phyloP scores from a whole-genome alignment of 2,113 vertebrate species.

The Pedetes capensis region DNA sequence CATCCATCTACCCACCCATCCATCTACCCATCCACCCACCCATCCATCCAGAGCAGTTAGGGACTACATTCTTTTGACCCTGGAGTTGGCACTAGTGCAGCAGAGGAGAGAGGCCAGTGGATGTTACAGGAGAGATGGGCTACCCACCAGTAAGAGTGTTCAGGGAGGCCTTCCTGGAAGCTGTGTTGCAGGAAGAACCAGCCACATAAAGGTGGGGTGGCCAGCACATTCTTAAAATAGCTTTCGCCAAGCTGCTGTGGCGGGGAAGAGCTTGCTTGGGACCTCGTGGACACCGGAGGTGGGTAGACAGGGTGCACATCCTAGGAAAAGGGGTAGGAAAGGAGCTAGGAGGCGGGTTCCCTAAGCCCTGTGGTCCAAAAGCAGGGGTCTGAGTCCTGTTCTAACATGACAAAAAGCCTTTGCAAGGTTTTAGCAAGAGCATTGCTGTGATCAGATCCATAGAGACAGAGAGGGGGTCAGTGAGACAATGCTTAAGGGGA shows the following conservation, averaged over 20 bases:
- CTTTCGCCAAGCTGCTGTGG: not conserved
- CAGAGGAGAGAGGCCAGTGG: not conserved
- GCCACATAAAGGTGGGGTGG: fast-evolving
- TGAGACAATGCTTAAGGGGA: not conserved
- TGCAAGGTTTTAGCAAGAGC: not conserved
- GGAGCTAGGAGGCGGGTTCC: not conserved
- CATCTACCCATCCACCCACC: not conserved
- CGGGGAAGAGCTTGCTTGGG: not conserved
- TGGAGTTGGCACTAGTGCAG: too few relatives aligned
- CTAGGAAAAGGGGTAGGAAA: not conserved
- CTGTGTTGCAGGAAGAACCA: fast-evolving
- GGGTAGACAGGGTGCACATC: fast-evolving
- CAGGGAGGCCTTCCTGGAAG: not conserved
- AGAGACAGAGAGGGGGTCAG: too few relatives aligned
- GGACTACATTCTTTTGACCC: not conserved
- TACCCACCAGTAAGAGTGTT: fast-evolving
- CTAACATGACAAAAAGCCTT: too few relatives aligned
- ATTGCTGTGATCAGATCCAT: fast-evolving
- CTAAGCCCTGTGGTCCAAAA: too few relatives aligned
- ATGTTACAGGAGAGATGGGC: not conserved
- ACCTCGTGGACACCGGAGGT: fast-evolving
- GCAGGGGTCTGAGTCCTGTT: not conserved
- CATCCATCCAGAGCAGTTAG: not conserved
- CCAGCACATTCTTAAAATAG: not conserved
- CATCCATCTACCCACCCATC: too few relatives aligned